These are phyloP conservation scores for Oenanthe melanoleuca DNA, from an alignment of 2,113 vertebrate genomes.

Conservation along the genomic window DNA sequence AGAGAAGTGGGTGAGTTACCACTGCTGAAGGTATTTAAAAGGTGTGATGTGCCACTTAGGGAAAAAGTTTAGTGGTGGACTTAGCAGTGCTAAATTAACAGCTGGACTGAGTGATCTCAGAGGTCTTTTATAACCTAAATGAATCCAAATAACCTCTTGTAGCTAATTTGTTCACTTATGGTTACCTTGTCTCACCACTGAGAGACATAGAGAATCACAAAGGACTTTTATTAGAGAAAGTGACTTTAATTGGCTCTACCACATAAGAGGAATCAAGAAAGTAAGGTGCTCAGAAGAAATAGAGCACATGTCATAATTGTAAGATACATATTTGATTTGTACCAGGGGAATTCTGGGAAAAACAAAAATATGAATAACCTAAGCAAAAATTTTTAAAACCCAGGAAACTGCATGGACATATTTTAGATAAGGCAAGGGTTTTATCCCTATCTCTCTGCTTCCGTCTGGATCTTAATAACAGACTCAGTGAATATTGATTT, in stretches of 20 bases:
- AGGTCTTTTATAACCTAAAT: not conserved
- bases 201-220: slow-evolving; percentile 22
- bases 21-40: not conserved
- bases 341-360: not conserved
- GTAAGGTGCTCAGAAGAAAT: not conserved
- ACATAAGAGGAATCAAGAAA: not conserved
- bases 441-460: not conserved
- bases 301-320: not conserved
- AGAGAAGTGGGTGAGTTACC: not conserved
- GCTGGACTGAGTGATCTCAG: not conserved
- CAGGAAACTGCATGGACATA: not conserved
- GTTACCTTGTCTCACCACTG: not conserved
- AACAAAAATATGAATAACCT: not conserved
- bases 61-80: not conserved
- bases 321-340: slow-evolving; percentile 19
- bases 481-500: not conserved
- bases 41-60: too few relatives aligned
- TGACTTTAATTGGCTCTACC: not conserved
- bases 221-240: not conserved
- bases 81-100: not conserved
- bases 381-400: not conserved
- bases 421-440: not conserved
- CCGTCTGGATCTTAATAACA: not conserved
- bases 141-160: not conserved
- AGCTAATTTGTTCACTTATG: slow-evolving; percentile 46